phyloP scores from a whole-genome alignment of 2,113 vertebrate species.

The Apodemus sylvaticus region DNA sequence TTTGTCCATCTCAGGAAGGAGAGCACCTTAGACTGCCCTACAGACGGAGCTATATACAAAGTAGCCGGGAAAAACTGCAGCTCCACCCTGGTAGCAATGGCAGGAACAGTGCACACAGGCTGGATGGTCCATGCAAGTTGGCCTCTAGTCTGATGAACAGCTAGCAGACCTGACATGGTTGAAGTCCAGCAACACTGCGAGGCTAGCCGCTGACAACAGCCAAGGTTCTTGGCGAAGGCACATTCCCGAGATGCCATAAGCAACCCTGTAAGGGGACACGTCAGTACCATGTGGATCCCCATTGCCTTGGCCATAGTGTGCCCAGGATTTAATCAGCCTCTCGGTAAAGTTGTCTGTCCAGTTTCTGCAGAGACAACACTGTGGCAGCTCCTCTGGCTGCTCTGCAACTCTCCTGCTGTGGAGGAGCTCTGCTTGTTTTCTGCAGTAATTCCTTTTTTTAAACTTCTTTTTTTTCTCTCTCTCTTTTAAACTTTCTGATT shows the following conservation, averaged over 20 bases:
- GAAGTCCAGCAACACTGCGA: background rate
- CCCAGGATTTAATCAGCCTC: background rate
- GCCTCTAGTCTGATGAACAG: background rate
- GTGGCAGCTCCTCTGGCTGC: background rate
- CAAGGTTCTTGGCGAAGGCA: background rate
- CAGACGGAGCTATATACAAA: background rate
- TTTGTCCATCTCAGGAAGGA: background rate
- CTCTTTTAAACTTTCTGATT: too few species aligned
- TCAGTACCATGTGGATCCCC: background rate
- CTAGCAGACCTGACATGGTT: background rate
- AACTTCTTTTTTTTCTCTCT: too few species aligned
- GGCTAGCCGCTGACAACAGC: background rate
- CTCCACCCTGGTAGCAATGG: background rate
- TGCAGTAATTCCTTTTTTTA: background rate
- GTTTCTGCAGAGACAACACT: background rate
- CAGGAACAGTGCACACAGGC: background rate
- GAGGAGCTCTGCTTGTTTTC: background rate
- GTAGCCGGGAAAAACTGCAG: background rate
- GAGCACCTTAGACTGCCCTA: background rate
- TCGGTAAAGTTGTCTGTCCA: background rate
- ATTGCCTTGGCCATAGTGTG: background rate
- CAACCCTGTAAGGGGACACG: background rate
- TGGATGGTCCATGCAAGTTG: background rate
- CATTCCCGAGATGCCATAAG: background rate
- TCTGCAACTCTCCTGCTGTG: background rate